A percentile compares a stretch with the other conserved stretches of the same genome.
Evolutionary conservation across 1,140 invertebrate genomes (phyloP).

Genomic region (Drosophila ficusphila): DNA sequence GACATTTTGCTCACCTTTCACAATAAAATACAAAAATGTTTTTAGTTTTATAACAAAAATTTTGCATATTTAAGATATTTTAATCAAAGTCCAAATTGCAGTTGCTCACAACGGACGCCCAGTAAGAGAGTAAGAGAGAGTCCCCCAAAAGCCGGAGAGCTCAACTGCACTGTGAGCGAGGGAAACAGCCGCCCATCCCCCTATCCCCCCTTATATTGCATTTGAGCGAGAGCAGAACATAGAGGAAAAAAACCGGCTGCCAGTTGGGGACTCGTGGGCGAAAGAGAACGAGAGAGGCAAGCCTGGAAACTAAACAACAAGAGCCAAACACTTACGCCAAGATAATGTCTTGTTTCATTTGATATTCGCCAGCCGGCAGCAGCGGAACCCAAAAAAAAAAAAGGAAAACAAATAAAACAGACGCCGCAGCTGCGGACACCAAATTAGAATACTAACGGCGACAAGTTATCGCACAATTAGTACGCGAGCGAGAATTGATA

Average conservation of each 20-base stretch:
- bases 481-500: slow-evolving; percentile 48
- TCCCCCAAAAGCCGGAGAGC: slow-evolving; percentile 1
- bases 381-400: slow-evolving; percentile 5
- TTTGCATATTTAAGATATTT: not conserved
- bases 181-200: not conserved
- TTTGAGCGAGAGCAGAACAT: not conserved
- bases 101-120: not conserved
- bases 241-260: slow-evolving; percentile 35
- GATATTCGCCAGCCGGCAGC: slow-evolving; percentile 69
- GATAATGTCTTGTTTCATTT: slow-evolving; percentile 64
- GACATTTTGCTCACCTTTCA: too few relatives aligned
- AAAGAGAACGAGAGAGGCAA: slow-evolving; percentile 3
- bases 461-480: slow-evolving; percentile 69
- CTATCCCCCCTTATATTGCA: not conserved
- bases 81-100: slow-evolving; percentile 27
- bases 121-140: not conserved
- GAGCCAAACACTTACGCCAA: slow-evolving; percentile 31
- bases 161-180: not conserved
- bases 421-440: slow-evolving; percentile 21
- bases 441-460: slow-evolving; percentile 64
- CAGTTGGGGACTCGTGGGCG: slow-evolving; percentile 13
- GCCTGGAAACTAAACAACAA: slow-evolving; percentile 61
- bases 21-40: not conserved
- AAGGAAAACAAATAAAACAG: not conserved
- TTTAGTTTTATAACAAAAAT: slow-evolving; percentile 3